A percentile compares a stretch with the other conserved stretches of the same genome.
Conservation (phyloP, 2,888 invertebrate species). For the Anticlea derivata region DNA sequence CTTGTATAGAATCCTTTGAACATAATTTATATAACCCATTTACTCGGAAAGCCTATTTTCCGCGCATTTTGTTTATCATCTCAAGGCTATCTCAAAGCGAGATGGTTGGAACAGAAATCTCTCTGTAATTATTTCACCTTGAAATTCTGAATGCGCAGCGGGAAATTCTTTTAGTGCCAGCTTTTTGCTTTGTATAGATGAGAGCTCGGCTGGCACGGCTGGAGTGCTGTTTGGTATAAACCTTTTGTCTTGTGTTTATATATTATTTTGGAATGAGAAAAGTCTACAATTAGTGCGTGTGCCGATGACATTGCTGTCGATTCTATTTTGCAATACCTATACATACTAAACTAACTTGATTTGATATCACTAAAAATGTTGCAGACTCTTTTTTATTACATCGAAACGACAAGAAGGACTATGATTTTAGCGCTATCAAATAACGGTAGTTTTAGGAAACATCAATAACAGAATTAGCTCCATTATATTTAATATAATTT, state of each 20-base stretch:
- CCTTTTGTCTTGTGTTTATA: not conserved
- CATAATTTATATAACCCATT: conserved; percentile 16
- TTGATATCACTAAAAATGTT: too few relatives aligned
- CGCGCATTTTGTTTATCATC: conserved; percentile 21
- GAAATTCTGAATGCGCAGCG: conserved; percentile 14
- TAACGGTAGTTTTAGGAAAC: too few relatives aligned
- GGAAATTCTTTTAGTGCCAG: conserved; percentile 18
- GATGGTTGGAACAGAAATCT: conserved; percentile 2
- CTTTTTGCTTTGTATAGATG: conserved; percentile 18
- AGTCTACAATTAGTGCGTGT: too few relatives aligned
- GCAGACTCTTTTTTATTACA: too few relatives aligned
- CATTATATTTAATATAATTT: too few relatives aligned
- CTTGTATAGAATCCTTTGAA: conserved; percentile 12
- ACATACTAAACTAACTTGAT: too few relatives aligned
- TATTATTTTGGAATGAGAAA: too few relatives aligned
- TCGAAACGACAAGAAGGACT: too few relatives aligned
- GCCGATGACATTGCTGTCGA: too few relatives aligned
- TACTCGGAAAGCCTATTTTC: conserved; percentile 15
- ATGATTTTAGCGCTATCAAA: too few relatives aligned
- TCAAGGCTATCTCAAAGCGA: conserved; percentile 24
- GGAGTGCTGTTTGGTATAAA: conserved; percentile 7
- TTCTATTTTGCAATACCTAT: too few relatives aligned
- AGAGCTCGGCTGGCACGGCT: not conserved
- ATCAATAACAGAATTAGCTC: too few relatives aligned
- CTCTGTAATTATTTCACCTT: conserved; percentile 20